A percentile compares a stretch with the other conserved stretches of the same genome.
Conservation (phyloP, 2,797 vertebrate genomes). For the Triplophysa yarkandensis region DNA sequence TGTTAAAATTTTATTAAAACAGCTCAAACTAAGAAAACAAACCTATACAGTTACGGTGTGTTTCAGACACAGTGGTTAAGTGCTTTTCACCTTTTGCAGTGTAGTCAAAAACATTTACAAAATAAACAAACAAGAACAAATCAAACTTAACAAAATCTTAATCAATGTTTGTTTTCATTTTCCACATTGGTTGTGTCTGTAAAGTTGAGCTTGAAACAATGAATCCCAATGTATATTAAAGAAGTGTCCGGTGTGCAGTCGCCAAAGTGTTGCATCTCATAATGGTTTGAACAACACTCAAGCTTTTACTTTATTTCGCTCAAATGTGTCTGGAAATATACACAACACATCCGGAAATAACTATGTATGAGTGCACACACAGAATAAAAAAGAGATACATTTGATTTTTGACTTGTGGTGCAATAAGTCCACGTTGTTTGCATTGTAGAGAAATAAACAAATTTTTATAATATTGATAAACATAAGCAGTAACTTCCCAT, state of each 20-base stretch:
- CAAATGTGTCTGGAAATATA: constrained; percentile 60
- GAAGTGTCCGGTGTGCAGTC: constrained; percentile 20
- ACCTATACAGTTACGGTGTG: constrained; percentile 70
- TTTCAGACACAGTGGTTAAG: constrained; percentile 77
- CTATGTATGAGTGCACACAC: constrained; percentile 75
- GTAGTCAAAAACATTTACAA: constrained; percentile 67
- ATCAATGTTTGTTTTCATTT: constrained; percentile 65
- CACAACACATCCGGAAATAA: constrained; percentile 73
- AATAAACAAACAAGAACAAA: constrained; percentile 60
- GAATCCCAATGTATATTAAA: constrained; percentile 45
- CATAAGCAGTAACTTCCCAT: constrained; percentile 28
- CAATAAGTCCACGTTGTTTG: constrained; percentile 33
- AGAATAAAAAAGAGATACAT: constrained; percentile 78
- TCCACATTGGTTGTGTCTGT: constrained; percentile 61
- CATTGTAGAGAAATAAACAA: constrained; percentile 41
- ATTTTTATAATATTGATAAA: constrained; percentile 23
- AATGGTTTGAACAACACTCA: constrained; percentile 11
- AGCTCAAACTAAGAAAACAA: constrained; percentile 66
- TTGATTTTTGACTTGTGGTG: constrained; percentile 49
- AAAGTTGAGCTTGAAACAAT: constrained; percentile 72
- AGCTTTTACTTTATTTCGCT: constrained; percentile 40
- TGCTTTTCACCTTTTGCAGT: constrained; percentile 77
- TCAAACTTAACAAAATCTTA: constrained; percentile 58
- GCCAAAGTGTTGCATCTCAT: background rate
- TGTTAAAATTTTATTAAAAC: constrained; percentile 67